Base-by-base conservation (phyloP, 2,888 invertebrate species). In the Dascillus cervinus region DNA sequence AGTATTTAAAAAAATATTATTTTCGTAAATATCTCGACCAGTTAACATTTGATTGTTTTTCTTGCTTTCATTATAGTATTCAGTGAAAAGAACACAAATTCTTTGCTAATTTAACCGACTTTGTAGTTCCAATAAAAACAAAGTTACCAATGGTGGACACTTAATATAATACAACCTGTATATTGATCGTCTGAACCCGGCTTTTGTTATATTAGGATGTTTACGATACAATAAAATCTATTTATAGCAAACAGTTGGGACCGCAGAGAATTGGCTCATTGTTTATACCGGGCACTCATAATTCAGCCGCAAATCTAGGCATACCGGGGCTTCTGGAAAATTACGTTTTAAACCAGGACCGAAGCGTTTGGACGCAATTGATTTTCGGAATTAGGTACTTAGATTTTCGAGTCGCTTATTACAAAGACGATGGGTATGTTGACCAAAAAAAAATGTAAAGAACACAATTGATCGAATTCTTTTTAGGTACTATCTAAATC, bases 321-420 rank as follows among this genome's bases (percentile, higher is more conserved):
- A 66, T 55, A 56, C 65, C 58, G 67, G 55, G 58, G n/a, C 53
- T 62, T 32, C 44, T 63, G 13, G 53, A 59, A 35, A 55, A 59
- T 26, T 72, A 70, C 43, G 55, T 72, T 14, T 53, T 71, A 29
- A 76, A 77, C 22, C 89, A 89, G 60, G 86, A 88, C 57, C 75
- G 83, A 36, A 78, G 79, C 51, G 71, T 89, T 27, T 88, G 86
- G 82, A 76, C 78, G 0, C 89, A 90, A 54, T 69, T 90, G n/a
- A 80, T 85, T 1, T 81, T 83, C 56, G 89, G 89, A 29, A 79
- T 87, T 50, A 71, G 89, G 53, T 88, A 85, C 62, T 67, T 89
- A 27, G 88, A 89, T 60, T 72, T 89, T 31, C 75, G 87, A 47
- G 73, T 89, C 41, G 86, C 83, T 39, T 85, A 77, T 62, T 82